Percentiles rank a stretch among this genome's conserved stretches.
phyloP scores from a whole-genome alignment of 2,888 invertebrate species.

The Anthrax anthrax region DNA sequence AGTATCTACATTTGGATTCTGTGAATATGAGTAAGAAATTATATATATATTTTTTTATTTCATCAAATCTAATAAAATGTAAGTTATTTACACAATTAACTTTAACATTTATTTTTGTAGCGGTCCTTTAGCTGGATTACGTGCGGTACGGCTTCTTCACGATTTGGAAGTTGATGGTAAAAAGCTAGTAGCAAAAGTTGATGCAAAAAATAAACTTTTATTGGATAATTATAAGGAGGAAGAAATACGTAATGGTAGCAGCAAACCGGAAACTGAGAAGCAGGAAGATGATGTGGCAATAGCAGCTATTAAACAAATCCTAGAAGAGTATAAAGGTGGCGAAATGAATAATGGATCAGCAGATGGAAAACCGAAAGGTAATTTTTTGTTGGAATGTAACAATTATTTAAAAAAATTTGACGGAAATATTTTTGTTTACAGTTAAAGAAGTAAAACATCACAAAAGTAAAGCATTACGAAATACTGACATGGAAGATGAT shows the following conservation, averaged over 20 bases:
- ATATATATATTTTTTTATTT: no score
- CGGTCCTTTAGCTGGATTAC: conserved; percentile 85
- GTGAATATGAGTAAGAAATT: conserved; percentile 72
- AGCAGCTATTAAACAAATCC: conserved; percentile 62
- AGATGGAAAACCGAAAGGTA: not conserved
- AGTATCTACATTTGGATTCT: conserved; percentile 95
- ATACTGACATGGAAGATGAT: conserved; percentile 88
- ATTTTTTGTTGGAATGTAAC: not conserved
- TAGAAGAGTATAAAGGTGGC: conserved; percentile 61
- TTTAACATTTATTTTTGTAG: conserved; percentile 20
- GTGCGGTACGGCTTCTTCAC: conserved; percentile 85
- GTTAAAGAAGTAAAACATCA: conserved; percentile 19
- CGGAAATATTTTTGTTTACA: not conserved
- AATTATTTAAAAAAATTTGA: conserved; percentile 1
- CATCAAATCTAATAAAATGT: no score
- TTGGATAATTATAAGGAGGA: conserved; percentile 86
- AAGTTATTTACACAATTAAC: not conserved
- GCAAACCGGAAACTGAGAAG: conserved; percentile 42
- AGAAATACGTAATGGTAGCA: conserved; percentile 42
- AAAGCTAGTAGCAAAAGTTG: conserved; percentile 88
- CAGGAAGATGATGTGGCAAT: conserved; percentile 50
- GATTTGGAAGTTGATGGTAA: conserved; percentile 87
- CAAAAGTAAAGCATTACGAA: conserved; percentile 49
- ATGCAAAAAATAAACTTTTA: conserved; percentile 90
- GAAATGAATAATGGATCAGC: conserved; percentile 42